Base-by-base conservation (phyloP, 2,888 invertebrate genomes). In the Tryphoninae sp. region DNA sequence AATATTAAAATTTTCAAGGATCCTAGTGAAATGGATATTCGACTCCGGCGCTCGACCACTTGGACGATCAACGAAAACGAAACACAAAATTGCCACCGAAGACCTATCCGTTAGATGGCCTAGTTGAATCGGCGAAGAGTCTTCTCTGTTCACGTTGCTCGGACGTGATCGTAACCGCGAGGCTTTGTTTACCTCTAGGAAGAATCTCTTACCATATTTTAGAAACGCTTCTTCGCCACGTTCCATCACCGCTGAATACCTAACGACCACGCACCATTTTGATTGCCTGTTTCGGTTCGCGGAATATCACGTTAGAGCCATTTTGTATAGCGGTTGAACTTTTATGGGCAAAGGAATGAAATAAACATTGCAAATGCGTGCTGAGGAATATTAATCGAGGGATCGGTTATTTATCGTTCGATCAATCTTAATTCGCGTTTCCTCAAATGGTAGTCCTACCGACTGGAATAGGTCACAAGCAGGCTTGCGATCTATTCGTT, bases 171-270 rank as follows among this genome's bases (percentile, higher is more conserved):
- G 55, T 19, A 19, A 61, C 78, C 58, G 26, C 73, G 53, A 33
- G 19, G 16, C 72, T 73, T 73, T 78, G 73, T 73, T 73, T 78
- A 61, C 61, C 67, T 45, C 51, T 2, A 59, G n/a, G 51, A 16
- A 16, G 73, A 73, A 62, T 53, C 22, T 62, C 26, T 73, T 61
- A 73, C 72, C 67, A 73, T 73, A 78, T 73, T 72, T 67, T 53
- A 69, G 22, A 49, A 23, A 45, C 42, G 45, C 33, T 51, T 55
- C 16, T 7, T 19, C 16, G 9, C 6, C 22, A 55, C 55, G 8
- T 19, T 8, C 53, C 55, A 23, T n/a, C 51, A 13, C 16, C 1
- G 11, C 61, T 61, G 40, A 62, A 61, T 62, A 16, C 33, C n/a
- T 13, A 0, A 22, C 33, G 26, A 26, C 53, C 45, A 59, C 45